Conservation (phyloP, 2,797 vertebrate species). For the Myioborus miniatus region DNA sequence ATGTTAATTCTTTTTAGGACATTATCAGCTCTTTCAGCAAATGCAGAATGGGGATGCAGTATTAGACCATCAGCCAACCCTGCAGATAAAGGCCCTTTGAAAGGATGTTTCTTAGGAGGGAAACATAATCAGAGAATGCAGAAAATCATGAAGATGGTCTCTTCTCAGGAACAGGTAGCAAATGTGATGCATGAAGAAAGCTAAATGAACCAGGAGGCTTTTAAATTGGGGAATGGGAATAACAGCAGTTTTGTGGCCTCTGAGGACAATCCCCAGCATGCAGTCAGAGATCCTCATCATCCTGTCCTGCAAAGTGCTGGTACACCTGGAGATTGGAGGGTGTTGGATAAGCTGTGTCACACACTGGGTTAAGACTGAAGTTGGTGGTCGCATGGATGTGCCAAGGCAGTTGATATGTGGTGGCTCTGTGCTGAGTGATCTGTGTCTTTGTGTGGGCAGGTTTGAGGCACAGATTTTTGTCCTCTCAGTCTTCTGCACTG, state of each 20-base stretch:
- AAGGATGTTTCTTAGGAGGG: conserved; percentile 23
- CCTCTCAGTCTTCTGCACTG: rapidly evolving
- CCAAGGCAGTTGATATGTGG: neutral
- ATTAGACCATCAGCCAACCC: conserved; percentile 19
- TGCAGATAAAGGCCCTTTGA: conserved; percentile 55
- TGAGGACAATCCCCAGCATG: neutral
- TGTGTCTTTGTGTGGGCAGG: neutral
- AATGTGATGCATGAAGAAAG: neutral
- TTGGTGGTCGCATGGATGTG: rapidly evolving
- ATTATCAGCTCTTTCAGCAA: conserved; percentile 49
- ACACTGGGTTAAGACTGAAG: neutral
- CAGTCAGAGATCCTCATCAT: neutral
- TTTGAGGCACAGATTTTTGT: neutral
- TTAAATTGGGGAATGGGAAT: neutral
- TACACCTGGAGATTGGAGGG: rapidly evolving
- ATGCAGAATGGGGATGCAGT: conserved; percentile 7
- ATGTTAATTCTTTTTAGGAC: conserved; percentile 52
- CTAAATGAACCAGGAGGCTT: neutral
- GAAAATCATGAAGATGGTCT: neutral
- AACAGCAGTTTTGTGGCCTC: neutral
- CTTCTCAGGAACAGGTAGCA: neutral
- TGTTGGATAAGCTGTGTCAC: neutral
- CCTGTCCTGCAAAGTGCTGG: neutral
- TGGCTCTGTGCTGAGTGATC: neutral
- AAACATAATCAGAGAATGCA: conserved; percentile 43